phyloP scores from a whole-genome alignment of 2,113 vertebrate species.

The Megatriorchis doriae region DNA sequence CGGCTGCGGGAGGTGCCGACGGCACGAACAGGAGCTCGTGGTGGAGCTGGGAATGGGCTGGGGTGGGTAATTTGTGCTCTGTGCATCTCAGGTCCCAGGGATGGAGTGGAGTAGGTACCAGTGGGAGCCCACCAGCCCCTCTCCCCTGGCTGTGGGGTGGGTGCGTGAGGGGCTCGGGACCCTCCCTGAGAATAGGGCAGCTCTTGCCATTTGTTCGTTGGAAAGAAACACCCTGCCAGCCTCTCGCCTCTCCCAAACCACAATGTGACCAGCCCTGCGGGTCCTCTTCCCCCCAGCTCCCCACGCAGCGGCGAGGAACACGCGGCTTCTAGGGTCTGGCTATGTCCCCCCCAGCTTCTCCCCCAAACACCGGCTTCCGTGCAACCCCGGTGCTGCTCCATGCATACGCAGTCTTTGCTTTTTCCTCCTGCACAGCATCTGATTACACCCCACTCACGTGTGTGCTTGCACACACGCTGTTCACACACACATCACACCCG shows the following conservation, averaged over 20 bases:
- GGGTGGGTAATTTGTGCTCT: background rate
- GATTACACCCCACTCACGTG: accelerated
- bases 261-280: background rate
- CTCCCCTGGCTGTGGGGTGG: background rate
- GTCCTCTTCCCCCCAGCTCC: background rate
- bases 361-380: accelerated
- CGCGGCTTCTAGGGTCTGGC: accelerated
- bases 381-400: background rate
- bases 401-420: accelerated
- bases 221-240: background rate
- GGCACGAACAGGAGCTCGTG: background rate
- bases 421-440: background rate
- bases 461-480: accelerated
- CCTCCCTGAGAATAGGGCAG: background rate
- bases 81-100: background rate
- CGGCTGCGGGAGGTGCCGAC: background rate
- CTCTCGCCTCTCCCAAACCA: background rate
- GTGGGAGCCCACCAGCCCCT: background rate
- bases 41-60: background rate
- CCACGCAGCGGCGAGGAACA: too few species aligned
- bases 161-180: background rate
- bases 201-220: background rate
- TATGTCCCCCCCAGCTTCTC: background rate
- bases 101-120: background rate
- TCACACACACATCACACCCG: background rate